Base-by-base conservation (phyloP, 2,113 vertebrate genomes). In the Rhinolophus ferrumequinum region DNA sequence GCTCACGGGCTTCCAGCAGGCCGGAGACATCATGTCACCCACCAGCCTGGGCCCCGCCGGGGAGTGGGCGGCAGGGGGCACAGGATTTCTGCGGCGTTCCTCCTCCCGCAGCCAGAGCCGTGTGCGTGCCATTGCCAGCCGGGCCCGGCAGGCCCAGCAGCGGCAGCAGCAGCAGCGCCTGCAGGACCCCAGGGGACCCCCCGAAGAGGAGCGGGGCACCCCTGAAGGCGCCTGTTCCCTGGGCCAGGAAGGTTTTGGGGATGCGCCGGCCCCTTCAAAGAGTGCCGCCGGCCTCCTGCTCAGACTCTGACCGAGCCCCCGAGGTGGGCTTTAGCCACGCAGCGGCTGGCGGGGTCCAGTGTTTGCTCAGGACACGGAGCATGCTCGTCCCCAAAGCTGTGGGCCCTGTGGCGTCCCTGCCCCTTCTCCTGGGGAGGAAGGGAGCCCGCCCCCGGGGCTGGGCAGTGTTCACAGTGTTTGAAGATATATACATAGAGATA, bases 31-130 rank as follows among this genome's bases (percentile, higher is more conserved):
- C 64, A 97, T 97, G 0, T 98, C 98, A 0, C 97, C 99, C 8
- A 98, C 98, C 83, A 95, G 97, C 26, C 96, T 98, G 0, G 97
- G 98, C n/a, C 97, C 90, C 0, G 14, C 54, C 0, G 98, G 98
- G 64, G 98, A 97, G 0, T 98, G 98, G 89, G 79, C 58, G 1
- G 93, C 66, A 0, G 98, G 98, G 28, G 97, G 24, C 10, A 16
- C 90, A 0, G 15, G 90, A 62, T 97, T 99, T 80, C 97, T 99
- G n/a, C 98, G 99, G 8, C 98, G 99, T 8, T 99, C 99, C 0
- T 99, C 99, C 0, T 99, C 99, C 0, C 98, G 99, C 88, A 99
- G 99, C 94, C 99, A 99, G 96, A 99, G 99, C 95, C 97, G 99
- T 0, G 99, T 99, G 80, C 99, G 99, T 0, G 99, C 99, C 97